Conservation (phyloP, 2,797 vertebrate genomes). For the Lates japonicus region DNA sequence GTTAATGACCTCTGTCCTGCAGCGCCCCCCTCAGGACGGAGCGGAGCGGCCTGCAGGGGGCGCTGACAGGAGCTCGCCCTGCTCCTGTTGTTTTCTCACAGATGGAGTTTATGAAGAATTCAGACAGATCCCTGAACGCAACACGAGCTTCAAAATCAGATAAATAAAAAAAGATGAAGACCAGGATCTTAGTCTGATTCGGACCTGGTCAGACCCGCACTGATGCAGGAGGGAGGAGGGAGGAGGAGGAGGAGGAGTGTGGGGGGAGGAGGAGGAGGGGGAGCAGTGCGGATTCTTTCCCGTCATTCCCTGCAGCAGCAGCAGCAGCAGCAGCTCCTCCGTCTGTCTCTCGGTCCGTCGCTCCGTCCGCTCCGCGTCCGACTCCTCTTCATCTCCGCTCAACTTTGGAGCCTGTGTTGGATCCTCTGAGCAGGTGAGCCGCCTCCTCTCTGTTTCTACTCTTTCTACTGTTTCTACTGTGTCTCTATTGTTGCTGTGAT, state of each 20-base stretch:
- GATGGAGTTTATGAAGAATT: too few relatives aligned
- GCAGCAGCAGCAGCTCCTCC: slow-evolving; percentile 47
- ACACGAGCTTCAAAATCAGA: neutral
- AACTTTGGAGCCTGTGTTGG: slow-evolving; percentile 31
- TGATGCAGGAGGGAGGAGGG: slow-evolving; percentile 2
- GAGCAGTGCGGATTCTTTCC: slow-evolving; percentile 80
- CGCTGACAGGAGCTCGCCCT: neutral
- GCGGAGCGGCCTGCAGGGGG: neutral
- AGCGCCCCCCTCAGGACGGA: neutral
- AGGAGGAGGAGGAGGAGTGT: too few relatives aligned
- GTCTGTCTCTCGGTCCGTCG: slow-evolving; percentile 13
- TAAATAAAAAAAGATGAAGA: neutral
- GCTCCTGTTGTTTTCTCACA: neutral
- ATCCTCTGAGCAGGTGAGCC: slow-evolving; percentile 50
- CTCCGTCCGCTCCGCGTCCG: slow-evolving; percentile 26
- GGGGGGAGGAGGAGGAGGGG: neutral
- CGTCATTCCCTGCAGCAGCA: slow-evolving; percentile 76
- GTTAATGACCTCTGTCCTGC: neutral
- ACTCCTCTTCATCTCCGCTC: slow-evolving; percentile 29
- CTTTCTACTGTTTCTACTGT: neutral
- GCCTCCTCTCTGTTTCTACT: neutral
- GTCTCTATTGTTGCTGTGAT: slow-evolving; percentile 34
- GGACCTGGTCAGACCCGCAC: neutral
- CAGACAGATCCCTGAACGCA: slow-evolving; percentile 5
- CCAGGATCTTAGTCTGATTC: neutral